A percentile compares a stretch with the other conserved stretches of the same genome.
These are phyloP conservation scores for Aphidius ervi DNA, from an alignment of 1,140 invertebrate species.

Conservation along the genomic window DNA sequence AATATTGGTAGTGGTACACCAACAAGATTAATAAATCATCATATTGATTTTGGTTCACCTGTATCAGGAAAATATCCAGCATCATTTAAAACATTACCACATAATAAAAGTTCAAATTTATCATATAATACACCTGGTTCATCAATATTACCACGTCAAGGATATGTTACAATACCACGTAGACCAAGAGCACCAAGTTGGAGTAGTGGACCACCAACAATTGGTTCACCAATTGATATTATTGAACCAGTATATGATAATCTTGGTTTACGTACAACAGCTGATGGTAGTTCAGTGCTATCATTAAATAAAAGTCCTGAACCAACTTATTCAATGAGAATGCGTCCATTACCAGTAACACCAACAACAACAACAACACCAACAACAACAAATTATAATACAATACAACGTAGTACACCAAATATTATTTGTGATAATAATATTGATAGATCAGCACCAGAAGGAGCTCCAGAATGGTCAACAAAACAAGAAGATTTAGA, in stretches of 20 bases:
- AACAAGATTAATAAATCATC: constrained; percentile 28
- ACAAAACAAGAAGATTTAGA: constrained; percentile 40
- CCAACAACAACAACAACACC: constrained; percentile 49
- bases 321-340: constrained; percentile 44
- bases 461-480: constrained; percentile 60
- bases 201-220: constrained; percentile 60
- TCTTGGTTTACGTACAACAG: constrained; percentile 76
- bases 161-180: constrained; percentile 80
- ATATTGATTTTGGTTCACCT: constrained; percentile 39
- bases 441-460: constrained; percentile 58
- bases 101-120: constrained; percentile 64
- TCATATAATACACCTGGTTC: constrained; percentile 57
- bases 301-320: constrained; percentile 65
- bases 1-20: constrained; percentile 31
- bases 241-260: constrained; percentile 81
- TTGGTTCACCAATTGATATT: constrained; percentile 42
- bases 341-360: constrained; percentile 53
- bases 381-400: constrained; percentile 54
- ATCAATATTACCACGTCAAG: constrained; percentile 62
- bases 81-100: constrained; percentile 66
- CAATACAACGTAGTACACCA: constrained; percentile 40
- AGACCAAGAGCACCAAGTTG: constrained; percentile 77
- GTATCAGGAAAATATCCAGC: constrained; percentile 42
- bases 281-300: constrained; percentile 74
- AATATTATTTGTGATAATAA: constrained; percentile 42